These are phyloP conservation scores for Drosophila atripex DNA, from an alignment of 2,888 invertebrate species.

Conservation along the genomic window DNA sequence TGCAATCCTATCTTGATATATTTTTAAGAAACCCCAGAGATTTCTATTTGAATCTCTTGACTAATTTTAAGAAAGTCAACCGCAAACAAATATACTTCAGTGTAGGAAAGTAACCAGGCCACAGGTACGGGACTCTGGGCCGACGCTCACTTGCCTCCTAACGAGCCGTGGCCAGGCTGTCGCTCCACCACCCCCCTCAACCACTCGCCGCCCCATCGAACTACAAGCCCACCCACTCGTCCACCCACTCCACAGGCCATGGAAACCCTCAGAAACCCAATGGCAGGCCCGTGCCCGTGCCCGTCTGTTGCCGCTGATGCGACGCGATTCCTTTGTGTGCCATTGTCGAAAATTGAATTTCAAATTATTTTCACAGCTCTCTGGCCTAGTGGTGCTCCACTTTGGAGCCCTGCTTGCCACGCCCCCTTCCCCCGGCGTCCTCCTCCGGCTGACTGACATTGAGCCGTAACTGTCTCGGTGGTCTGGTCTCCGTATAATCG, in stretches of 20 bases:
- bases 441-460: slow-evolving; percentile 58
- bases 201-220: not conserved
- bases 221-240: slow-evolving; percentile 3
- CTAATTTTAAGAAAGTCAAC: no score
- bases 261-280: slow-evolving; percentile 14
- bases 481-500: slow-evolving; percentile 66
- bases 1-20: no score
- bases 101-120: slow-evolving; percentile 28
- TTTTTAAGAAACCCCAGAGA: no score
- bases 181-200: slow-evolving; percentile 14
- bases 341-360: slow-evolving; percentile 79
- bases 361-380: slow-evolving; percentile 78
- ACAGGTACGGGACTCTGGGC: slow-evolving; percentile 27
- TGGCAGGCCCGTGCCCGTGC: no score
- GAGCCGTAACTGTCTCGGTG: slow-evolving; percentile 50
- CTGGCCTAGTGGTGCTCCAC: slow-evolving; percentile 44
- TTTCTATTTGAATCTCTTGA: no score
- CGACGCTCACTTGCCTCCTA: slow-evolving; percentile 53
- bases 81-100: not conserved
- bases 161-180: slow-evolving; percentile 57
- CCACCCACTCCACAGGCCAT: not conserved
- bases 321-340: slow-evolving; percentile 75
- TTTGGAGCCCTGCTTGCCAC: slow-evolving; percentile 5
- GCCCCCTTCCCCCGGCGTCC: not conserved
- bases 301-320: slow-evolving; percentile 31